phyloP scores from a whole-genome alignment of 2,113 vertebrate species.

The Chionomys nivalis region DNA sequence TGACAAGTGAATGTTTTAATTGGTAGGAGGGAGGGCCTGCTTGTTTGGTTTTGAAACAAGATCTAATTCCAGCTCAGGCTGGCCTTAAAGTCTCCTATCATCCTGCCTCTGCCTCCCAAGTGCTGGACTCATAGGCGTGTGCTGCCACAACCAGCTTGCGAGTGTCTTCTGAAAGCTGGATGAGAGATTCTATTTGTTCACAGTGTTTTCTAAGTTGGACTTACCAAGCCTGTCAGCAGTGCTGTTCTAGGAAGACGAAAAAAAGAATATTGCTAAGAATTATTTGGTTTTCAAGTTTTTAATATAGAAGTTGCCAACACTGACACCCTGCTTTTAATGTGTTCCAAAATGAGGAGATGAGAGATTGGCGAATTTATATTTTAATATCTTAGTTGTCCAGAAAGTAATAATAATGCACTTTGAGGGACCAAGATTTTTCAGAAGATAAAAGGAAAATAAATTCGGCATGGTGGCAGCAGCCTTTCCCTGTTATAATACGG shows the following conservation, averaged over 20 bases:
- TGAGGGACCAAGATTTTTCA: neutral
- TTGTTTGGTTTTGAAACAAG: neutral
- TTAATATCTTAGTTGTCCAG: constrained; percentile 22
- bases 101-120: neutral
- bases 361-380: constrained; percentile 14
- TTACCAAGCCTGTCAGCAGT: neutral
- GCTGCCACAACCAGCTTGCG: neutral
- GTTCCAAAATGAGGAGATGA: neutral
- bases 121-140: neutral
- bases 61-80: neutral
- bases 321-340: constrained; percentile 14
- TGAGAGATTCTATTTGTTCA: constrained; percentile 23
- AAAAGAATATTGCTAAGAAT: neutral
- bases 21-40: neutral
- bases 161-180: neutral
- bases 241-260: neutral
- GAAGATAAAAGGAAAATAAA: neutral
- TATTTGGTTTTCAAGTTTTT: constrained; percentile 1
- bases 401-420: neutral
- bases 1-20: neutral
- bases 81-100: neutral
- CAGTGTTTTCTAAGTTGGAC: constrained; percentile 6
- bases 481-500: neutral
- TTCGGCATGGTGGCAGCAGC: neutral
- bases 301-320: neutral